Evolutionary conservation across 1,140 invertebrate species (phyloP).

Genomic region (Penaeus indicus): DNA sequence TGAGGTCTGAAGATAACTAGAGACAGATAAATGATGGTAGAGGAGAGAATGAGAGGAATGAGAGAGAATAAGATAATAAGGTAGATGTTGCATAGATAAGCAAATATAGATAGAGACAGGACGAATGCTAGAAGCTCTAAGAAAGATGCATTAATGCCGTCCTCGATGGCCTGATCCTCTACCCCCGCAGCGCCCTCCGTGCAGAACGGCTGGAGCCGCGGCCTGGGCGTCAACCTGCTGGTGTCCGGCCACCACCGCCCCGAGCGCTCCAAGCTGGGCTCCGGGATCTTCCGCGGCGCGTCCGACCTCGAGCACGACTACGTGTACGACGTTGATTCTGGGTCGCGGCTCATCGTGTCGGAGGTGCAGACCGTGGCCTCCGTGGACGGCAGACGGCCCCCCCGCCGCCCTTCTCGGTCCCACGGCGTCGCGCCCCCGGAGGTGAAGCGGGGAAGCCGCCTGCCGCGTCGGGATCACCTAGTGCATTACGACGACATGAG

Average conservation of each 20-base stretch:
- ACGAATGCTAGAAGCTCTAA: too few relatives aligned
- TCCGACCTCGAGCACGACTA: conserved; percentile 71
- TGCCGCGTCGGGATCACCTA: conserved; percentile 12
- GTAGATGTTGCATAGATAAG: too few relatives aligned
- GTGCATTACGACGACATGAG: conserved; percentile 44
- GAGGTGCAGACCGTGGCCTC: conserved; percentile 48
- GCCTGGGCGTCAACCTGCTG: conserved; percentile 75
- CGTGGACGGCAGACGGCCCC: not conserved
- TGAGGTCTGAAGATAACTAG: too few relatives aligned
- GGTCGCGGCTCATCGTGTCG: conserved; percentile 48
- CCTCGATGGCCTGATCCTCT: too few relatives aligned
- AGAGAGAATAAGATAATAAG: too few relatives aligned
- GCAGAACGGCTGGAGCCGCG: conserved; percentile 74
- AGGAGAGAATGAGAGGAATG: too few relatives aligned
- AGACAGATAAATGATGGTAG: too few relatives aligned
- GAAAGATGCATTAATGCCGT: too few relatives aligned
- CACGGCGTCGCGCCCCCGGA: not conserved
- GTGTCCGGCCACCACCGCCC: conserved; percentile 74
- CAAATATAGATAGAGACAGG: too few relatives aligned
- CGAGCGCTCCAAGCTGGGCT: conserved; percentile 73
- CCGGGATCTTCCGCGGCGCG: conserved; percentile 74
- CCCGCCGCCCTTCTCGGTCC: not conserved
- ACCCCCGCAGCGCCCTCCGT: conserved; percentile 70
- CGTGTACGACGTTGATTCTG: conserved; percentile 52
- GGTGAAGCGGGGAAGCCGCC: not conserved